Percentiles rank a stretch among this genome's conserved stretches.
phyloP scores from a whole-genome alignment of 2,113 vertebrate genomes.

The Hypocryptadius cinnamomeus region DNA sequence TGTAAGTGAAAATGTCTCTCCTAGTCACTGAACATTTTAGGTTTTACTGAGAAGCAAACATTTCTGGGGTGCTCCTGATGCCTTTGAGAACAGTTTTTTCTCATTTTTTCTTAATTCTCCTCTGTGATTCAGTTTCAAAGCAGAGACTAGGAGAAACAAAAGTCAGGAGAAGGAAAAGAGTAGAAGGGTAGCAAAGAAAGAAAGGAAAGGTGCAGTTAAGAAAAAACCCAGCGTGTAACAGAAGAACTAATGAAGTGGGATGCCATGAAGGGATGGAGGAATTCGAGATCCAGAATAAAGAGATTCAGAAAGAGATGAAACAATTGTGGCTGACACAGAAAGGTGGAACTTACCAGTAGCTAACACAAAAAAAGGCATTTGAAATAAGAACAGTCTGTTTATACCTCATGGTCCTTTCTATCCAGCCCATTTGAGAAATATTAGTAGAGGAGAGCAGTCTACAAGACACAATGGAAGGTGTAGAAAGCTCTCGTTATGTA shows the following conservation, averaged over 20 bases:
- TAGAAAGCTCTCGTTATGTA: not conserved
- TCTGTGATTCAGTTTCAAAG: not conserved
- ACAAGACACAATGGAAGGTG: not conserved
- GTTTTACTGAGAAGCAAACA: not conserved
- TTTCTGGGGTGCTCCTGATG: not conserved
- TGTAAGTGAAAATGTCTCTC: not conserved
- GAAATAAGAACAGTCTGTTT: not conserved
- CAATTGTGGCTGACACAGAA: not conserved
- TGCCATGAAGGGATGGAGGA: not conserved
- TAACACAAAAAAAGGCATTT: not conserved
- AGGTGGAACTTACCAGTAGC: not conserved
- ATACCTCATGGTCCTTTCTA: not conserved
- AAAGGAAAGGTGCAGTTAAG: not conserved
- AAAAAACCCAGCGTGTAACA: not conserved
- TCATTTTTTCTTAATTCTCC: slow-evolving; percentile 21
- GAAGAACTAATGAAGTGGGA: not conserved
- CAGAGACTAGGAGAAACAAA: not conserved
- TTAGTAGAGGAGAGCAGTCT: not conserved
- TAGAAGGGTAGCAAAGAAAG: not conserved
- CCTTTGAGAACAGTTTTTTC: not conserved
- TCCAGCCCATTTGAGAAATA: not conserved
- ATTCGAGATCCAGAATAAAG: not conserved
- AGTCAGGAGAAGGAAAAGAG: not conserved
- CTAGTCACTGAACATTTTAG: not conserved
- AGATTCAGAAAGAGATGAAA: not conserved